Evolutionary conservation across 2,888 invertebrate genomes (phyloP), one percentile per base, ranked within the genome.

Genomic region (Brenthis ino): DNA sequence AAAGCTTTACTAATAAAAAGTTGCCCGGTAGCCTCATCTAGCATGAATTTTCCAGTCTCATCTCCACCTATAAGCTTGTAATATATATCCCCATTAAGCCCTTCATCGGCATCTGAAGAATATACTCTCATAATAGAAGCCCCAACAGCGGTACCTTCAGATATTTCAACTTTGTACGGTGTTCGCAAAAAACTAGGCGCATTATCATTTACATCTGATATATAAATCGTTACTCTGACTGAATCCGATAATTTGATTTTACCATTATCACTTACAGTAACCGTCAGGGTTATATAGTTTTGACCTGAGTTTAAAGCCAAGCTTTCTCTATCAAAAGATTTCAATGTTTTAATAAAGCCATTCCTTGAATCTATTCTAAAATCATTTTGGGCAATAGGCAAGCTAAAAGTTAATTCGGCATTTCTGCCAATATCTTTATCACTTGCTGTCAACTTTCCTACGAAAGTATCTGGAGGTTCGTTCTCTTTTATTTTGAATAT

Each of bases 141-240:
- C 2, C 97, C 97, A 0, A 95, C 93, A 1, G 95, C 91, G 2
- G 98, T 95, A 61, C 96, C 97, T 93, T 99, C 99, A 1, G 97
- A 96, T 61, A 99, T 95, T 80, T 97, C 96, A n/a, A 98, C 97
- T 85, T 95, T 95, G 84, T 98, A 98, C 2, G 98, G 97, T 6
- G 95, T 94, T 72, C 97, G 93, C 58, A 96, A 93, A 87, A 99
- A 99, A 80, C 96, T 94, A 2, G 98, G 98, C 2, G 96, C 94
- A 85, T 98, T 97, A 84, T 97, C 99, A 87, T 99, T 99, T 50
- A 98, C 96, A 89, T 99, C 99, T 8, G 95, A 96, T 70, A 99
- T 94, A 79, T 96, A 95, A 75, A 99, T 96, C 76, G 96, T 96
- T 24, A 99, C 96, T 89, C 97, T 96, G 37, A 98, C 98, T 83